Percentiles rank a stretch among this genome's conserved stretches.
Conservation (phyloP, 2,797 vertebrate species). For the Aldrovandia affinis region DNA sequence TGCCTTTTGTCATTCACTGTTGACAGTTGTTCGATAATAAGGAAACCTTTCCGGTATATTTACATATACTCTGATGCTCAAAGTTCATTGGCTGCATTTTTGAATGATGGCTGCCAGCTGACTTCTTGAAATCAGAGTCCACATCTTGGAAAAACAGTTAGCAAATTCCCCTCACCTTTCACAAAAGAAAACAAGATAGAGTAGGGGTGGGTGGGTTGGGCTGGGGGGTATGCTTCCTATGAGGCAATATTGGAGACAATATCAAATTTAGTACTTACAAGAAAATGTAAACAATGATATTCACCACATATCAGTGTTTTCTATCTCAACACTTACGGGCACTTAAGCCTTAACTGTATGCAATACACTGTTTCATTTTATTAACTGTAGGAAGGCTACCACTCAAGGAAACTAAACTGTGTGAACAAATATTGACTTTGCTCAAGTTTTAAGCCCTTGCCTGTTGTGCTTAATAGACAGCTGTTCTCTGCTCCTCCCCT, state of each 20-base stretch:
- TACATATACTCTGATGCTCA: constrained; percentile 22
- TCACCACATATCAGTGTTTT: neutral
- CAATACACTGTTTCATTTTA: neutral
- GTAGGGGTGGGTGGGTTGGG: too few relatives aligned
- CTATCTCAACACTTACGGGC: neutral
- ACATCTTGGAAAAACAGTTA: neutral
- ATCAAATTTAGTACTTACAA: neutral
- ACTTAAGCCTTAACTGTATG: neutral
- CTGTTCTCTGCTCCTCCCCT: neutral
- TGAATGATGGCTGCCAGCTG: neutral
- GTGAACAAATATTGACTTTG: constrained; percentile 23
- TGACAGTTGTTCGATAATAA: constrained; percentile 8
- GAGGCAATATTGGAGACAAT: neutral
- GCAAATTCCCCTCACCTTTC: neutral
- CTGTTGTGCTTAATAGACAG: neutral
- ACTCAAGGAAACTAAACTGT: neutral
- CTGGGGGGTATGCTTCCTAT: too few relatives aligned
- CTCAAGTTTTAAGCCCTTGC: neutral
- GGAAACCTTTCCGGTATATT: constrained; percentile 13
- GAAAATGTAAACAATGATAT: constrained; percentile 6
- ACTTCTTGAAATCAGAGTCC: neutral
- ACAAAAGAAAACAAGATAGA: neutral
- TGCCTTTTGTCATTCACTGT: neutral
- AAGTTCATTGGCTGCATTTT: neutral
- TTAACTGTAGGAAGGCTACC: constrained; percentile 8